Percentiles rank a stretch among this genome's conserved stretches.
Evolutionary conservation across 2,797 vertebrate species (phyloP).

Genomic region (Chloroceryle inda): DNA sequence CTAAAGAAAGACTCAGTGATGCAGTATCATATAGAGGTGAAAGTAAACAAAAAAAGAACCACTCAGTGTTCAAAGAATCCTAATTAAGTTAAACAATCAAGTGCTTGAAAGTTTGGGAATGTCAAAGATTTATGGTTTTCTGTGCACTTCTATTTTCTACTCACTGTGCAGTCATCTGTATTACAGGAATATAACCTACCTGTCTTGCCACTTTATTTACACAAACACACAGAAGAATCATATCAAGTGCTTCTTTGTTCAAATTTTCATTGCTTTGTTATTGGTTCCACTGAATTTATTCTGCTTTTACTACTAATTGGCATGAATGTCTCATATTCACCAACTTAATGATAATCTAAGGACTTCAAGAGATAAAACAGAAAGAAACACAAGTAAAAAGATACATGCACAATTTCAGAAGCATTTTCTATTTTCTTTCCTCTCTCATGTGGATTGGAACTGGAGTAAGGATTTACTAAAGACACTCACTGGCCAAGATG

Average conservation of each 20-base stretch:
- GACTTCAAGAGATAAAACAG: neutral
- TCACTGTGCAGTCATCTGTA: neutral
- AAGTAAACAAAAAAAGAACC: neutral
- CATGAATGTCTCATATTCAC: neutral
- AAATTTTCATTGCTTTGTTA: neutral
- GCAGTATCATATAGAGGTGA: neutral
- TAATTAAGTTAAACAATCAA: slow-evolving; percentile 23
- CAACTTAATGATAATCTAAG: neutral
- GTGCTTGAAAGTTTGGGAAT: neutral
- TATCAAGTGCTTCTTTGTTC: neutral
- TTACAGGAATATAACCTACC: neutral
- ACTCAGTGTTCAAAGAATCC: neutral
- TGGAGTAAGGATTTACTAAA: slow-evolving; percentile 36
- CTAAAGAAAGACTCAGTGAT: neutral
- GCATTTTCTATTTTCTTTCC: slow-evolving; percentile 21
- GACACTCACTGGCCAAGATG: slow-evolving; percentile 36
- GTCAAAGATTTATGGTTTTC: neutral
- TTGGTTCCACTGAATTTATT: neutral
- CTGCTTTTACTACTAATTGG: neutral
- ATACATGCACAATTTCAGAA: neutral
- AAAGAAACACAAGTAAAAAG: neutral
- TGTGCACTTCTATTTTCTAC: neutral
- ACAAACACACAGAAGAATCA: neutral
- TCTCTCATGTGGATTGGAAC: slow-evolving; percentile 2
- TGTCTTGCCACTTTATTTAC: neutral